Base-by-base conservation (phyloP, 2,888 invertebrate species). In the Limnephilus auricula region DNA sequence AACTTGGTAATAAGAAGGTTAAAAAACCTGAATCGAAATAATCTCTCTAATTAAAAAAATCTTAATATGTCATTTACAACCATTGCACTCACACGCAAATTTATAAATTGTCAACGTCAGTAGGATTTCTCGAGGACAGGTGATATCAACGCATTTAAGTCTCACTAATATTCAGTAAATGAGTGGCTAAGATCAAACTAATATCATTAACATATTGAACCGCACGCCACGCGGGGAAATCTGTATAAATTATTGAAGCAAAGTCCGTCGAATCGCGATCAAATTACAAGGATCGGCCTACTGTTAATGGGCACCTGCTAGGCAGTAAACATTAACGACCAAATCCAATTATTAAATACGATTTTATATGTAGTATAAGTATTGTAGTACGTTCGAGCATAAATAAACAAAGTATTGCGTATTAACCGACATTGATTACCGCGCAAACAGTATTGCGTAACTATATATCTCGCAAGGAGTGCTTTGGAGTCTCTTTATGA, bases 281-380 rank as follows among this genome's bases (percentile, higher is more conserved):
- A 78, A n/a, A 45, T 85, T 84, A 85, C 32, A 50, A 34, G 78
- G 78, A 78, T 88, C 78, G 79, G 25, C n/a, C 12, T 86, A 86
- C 65, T 9, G 12, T 12, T 32, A 88, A 25, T 34, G 31, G 65
- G 84, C 91, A 91, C 91, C 89, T 91, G 89, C 40, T 34, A 45
- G 13, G 18, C 83, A 15, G n/a, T 40, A 83, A 85, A 78, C 87
- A 30, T 88, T 90, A 80, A 87, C 79, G 80, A 83, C 40, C 89
- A 91, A 83, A 90, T 90, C 82, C 82, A 85, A 85, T 84, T 91
- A 86, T 80, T 50, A 45, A 40, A 89, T 80, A 50, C 31, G 32
- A 32, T 90, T 30, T 86, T 91, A 91, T 40, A n/a, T n/a, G n/a
- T n/a, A 12, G 40, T 40, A 40, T 40, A 12, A 40, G 40, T 40